phyloP scores from a whole-genome alignment of 1,140 invertebrate genomes.

The Drosophila varians region DNA sequence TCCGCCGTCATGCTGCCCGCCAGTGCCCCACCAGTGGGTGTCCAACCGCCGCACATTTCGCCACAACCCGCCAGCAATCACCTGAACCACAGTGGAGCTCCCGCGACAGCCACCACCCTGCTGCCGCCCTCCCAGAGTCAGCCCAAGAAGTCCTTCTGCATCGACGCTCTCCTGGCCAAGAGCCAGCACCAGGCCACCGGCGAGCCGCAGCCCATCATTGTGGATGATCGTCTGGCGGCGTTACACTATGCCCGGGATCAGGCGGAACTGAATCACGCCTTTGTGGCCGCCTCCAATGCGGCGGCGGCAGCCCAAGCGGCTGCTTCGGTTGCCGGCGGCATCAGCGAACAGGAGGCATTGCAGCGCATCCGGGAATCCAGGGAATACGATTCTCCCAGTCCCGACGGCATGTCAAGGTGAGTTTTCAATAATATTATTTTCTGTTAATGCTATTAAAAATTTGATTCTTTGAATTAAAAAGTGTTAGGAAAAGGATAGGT shows the following conservation, averaged over 20 bases:
- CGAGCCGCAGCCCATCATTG: conserved; percentile 42
- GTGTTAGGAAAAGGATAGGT: no score
- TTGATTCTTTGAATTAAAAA: no score
- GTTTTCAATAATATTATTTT: no score
- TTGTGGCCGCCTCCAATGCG: conserved; percentile 70
- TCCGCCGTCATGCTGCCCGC: conserved; percentile 58
- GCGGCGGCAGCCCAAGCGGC: conserved; percentile 61
- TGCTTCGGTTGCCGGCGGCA: conserved; percentile 57
- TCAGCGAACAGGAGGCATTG: conserved; percentile 78
- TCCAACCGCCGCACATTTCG: conserved; percentile 5
- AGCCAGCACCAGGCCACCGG: conserved; percentile 51
- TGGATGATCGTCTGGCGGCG: conserved; percentile 67
- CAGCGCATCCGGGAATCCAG: conserved; percentile 78
- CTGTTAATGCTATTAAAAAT: no score
- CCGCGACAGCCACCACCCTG: conserved; percentile 34
- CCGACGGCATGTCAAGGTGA: conserved; percentile 83
- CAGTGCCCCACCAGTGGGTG: conserved; percentile 20
- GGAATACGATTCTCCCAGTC: conserved; percentile 80
- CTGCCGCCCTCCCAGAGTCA: conserved; percentile 61
- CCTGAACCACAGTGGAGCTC: conserved; percentile 31
- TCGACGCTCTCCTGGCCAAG: conserved; percentile 87
- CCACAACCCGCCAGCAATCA: conserved; percentile 25
- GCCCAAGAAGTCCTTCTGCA: conserved; percentile 87
- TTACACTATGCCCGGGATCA: conserved; percentile 75
- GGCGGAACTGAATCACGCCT: conserved; percentile 64